These are phyloP conservation scores for Charanyca ferruginea DNA, from an alignment of 2,888 invertebrate species.

Conservation along the genomic window DNA sequence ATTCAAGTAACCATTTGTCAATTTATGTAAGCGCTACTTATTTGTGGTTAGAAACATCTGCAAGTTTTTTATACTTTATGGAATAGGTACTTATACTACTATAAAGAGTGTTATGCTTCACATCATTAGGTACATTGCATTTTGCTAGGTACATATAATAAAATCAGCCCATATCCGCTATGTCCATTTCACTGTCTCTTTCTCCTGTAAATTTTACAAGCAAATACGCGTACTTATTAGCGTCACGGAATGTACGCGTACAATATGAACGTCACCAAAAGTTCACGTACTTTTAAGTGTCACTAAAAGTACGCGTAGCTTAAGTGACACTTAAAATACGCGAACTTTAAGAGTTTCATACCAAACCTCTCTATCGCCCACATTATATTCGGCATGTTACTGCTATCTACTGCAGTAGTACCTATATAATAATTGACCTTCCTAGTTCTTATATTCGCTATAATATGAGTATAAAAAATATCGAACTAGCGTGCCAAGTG, in stretches of 20 bases:
- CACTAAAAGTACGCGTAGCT: too few species aligned
- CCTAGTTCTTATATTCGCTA: constrained; percentile 17
- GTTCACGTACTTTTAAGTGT: neutral
- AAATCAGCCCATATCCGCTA: too few species aligned
- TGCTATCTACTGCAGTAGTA: neutral
- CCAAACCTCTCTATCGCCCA: too few species aligned
- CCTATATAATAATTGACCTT: neutral
- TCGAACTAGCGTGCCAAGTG: constrained; percentile 30
- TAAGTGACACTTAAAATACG: too few species aligned
- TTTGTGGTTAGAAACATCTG: constrained; percentile 8
- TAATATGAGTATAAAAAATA: constrained; percentile 23
- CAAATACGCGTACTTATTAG: too few species aligned
- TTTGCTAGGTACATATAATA: too few species aligned
- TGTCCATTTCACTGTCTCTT: too few species aligned
- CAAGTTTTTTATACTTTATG: constrained; percentile 17
- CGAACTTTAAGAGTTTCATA: too few species aligned
- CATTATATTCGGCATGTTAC: neutral
- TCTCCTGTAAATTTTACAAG: too few species aligned
- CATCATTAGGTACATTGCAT: too few species aligned
- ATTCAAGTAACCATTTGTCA: constrained; percentile 20
- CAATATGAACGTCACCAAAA: too few species aligned
- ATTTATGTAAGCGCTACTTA: constrained; percentile 24
- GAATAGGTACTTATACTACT: constrained; percentile 6
- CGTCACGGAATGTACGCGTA: too few species aligned
- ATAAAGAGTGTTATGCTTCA: constrained; percentile 3